These are phyloP conservation scores for Macroramphosus scolopax DNA, from an alignment of 2,797 vertebrate genomes.

Conservation along the genomic window DNA sequence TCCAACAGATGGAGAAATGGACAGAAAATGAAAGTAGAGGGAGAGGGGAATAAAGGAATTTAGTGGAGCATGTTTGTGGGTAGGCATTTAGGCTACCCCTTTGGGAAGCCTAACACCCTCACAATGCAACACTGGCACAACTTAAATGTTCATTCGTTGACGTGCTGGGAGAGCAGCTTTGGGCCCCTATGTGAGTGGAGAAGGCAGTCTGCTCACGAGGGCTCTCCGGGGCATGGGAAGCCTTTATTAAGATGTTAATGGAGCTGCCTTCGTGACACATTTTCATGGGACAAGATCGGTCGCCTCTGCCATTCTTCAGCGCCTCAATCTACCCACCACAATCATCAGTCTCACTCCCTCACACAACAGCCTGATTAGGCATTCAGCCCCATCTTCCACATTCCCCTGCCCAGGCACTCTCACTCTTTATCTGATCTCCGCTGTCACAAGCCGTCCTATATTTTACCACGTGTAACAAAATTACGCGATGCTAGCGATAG, in stretches of 20 bases:
- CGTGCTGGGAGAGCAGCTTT: constrained; percentile 54
- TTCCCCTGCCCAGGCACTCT: constrained; percentile 50
- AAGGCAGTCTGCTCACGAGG: constrained; percentile 59
- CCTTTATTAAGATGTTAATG: constrained; percentile 84
- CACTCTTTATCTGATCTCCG: constrained; percentile 67
- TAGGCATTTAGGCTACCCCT: constrained; percentile 63
- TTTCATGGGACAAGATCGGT: constrained; percentile 71
- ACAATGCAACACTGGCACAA: constrained; percentile 66
- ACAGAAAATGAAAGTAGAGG: constrained; percentile 74
- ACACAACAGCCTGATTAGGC: constrained; percentile 66
- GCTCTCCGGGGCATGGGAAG: constrained; percentile 70
- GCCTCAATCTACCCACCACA: constrained; percentile 60
- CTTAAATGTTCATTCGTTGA: constrained; percentile 62
- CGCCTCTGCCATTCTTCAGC: constrained; percentile 62
- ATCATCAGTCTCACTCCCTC: constrained; percentile 65
- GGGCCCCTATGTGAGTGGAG: constrained; percentile 47
- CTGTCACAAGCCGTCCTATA: constrained; percentile 63
- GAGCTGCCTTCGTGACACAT: constrained; percentile 79
- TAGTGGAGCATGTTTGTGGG: constrained; percentile 69
- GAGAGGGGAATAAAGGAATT: constrained; percentile 74
- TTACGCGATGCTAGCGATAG: constrained; percentile 64
- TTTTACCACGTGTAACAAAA: constrained; percentile 70
- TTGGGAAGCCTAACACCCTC: constrained; percentile 71
- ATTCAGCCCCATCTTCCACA: constrained; percentile 58
- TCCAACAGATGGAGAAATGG: constrained; percentile 79